These are phyloP conservation scores for Hyphantria cunea DNA, from an alignment of 1,140 invertebrate genomes.

Conservation along the genomic window DNA sequence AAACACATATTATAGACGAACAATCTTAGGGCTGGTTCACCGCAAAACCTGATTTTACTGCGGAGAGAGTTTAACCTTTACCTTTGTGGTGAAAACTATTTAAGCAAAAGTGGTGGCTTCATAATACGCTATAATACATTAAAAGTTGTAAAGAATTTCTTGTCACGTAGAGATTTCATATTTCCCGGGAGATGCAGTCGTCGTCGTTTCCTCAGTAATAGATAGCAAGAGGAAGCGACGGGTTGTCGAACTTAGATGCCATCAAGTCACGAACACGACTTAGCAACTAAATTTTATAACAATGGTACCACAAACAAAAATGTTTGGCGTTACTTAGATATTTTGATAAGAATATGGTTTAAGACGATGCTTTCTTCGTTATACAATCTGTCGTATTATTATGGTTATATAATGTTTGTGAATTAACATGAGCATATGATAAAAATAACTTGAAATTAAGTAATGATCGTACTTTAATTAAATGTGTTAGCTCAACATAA, in stretches of 20 bases:
- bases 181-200: conserved; percentile 12
- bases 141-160: conserved; percentile 9
- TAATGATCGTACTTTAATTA: no score
- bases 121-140: not conserved
- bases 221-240: conserved; percentile 16
- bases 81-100: conserved; percentile 16
- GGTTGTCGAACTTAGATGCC: conserved; percentile 41
- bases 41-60: conserved; percentile 16
- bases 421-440: no score
- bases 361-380: no score
- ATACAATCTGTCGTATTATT: no score
- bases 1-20: not conserved
- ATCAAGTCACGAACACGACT: conserved; percentile 40
- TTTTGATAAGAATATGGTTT: no score
- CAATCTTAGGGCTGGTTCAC: not conserved
- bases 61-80: conserved; percentile 28
- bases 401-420: no score
- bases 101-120: conserved; percentile 14
- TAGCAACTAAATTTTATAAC: conserved; percentile 13
- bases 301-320: conserved; percentile 8
- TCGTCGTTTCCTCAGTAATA: not conserved
- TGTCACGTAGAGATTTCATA: conserved; percentile 11
- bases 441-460: no score
- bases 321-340: not conserved
- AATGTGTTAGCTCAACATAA: no score